Evolutionary conservation across 2,797 vertebrate species (phyloP), one percentile per base, ranked within the genome.

Genomic region (Gymnocypris eckloni): DNA sequence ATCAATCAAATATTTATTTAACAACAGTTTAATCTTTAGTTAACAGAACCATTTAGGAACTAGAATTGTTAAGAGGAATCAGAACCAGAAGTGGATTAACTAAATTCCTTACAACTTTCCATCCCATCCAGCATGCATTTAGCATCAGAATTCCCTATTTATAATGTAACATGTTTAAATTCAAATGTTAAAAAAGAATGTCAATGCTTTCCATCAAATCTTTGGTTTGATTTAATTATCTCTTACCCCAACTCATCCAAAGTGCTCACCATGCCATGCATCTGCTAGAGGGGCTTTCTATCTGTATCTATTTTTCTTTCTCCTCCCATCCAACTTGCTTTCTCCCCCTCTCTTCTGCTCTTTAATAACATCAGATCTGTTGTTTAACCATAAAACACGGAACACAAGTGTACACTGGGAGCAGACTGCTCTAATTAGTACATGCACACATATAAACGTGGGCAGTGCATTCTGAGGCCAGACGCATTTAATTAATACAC

Each of bases 361-460:
- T 79, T 79, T 59, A 54, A 81, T 81, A 54, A 70, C 71, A 87
- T 79, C 45, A 82, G 75, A 87, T 73, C n/a, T 83, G 82, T 83
- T 87, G 76, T 70, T 37, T 52, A 50, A 61, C 18, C 37, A 64
- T 45, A 84, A 45, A 79, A 59, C 48, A 70, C 33, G 12, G 16
- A 79, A 73, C 37, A 59, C 54, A 71, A 83, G 39, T 37, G 56
- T 59, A 78, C 43, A 78, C 22, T 54, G 66, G 33, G 33, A 67
- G 43, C 75, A 54, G 64, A 85, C 25, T 33, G 78, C 37, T 85
- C 37, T 79, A 79, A 56, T 79, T 25, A 52, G 22, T 45, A 56
- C 45, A 85, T 70, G 66, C 33, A 45, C 64, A 79, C 61, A 78
- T 52, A 69, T 33, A 71, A 79, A 85, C 67, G 70, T 37, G n/a